A percentile compares a stretch with the other conserved stretches of the same genome.
phyloP scores from a whole-genome alignment of 2,113 vertebrate genomes.

The Pogona vitticeps region DNA sequence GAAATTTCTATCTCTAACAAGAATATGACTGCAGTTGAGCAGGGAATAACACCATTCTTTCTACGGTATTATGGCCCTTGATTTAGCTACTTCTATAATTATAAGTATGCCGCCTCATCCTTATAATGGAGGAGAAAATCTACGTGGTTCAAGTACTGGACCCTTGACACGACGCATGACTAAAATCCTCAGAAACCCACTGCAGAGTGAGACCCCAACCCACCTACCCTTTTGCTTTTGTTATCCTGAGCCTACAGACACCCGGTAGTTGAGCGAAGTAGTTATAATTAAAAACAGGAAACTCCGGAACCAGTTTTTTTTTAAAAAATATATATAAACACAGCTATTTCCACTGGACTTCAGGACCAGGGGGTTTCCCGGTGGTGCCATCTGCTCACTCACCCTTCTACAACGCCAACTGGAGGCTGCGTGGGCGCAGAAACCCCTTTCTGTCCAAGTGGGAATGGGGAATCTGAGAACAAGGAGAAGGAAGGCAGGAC shows the following conservation, averaged over 20 bases:
- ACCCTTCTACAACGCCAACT: conserved; percentile 62
- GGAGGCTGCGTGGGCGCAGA: conserved; percentile 21
- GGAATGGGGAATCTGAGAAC: background rate
- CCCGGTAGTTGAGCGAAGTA: conserved; percentile 53
- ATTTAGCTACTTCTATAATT: too few relatives aligned
- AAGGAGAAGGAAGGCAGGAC: rapidly evolving
- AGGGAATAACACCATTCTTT: too few relatives aligned
- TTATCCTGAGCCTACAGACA: conserved; percentile 60
- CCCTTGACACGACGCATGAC: too few relatives aligned
- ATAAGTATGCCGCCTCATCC: too few relatives aligned
- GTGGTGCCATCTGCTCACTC: conserved; percentile 59
- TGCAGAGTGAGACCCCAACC: conserved; percentile 75
- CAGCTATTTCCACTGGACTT: conserved; percentile 36
- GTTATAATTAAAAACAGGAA: conserved; percentile 42
- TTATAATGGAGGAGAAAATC: too few relatives aligned
- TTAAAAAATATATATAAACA: too few relatives aligned
- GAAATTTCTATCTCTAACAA: too few relatives aligned
- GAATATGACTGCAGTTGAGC: too few relatives aligned
- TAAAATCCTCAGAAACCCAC: too few relatives aligned
- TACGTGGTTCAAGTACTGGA: too few relatives aligned
- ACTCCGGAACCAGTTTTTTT: conserved; percentile 62
- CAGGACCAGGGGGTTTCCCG: conserved; percentile 29
- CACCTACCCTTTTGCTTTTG: conserved; percentile 70
- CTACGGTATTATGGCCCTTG: too few relatives aligned
- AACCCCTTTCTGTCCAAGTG: conserved; percentile 28